phyloP scores from a whole-genome alignment of 2,113 vertebrate genomes.

The Poicephalus meyeri region DNA sequence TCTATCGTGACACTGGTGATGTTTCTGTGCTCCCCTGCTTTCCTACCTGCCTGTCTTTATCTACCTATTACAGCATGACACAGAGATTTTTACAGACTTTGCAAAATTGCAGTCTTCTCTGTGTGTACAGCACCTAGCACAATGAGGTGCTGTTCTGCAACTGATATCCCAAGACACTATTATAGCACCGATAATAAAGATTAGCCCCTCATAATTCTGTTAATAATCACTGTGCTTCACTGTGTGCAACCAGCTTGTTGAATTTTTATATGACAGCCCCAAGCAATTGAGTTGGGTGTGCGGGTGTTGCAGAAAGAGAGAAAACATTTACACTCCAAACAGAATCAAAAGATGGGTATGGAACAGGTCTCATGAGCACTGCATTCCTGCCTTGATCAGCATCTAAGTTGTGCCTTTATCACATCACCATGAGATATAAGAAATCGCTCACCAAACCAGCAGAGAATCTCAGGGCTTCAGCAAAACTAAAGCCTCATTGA shows the following conservation, averaged over 20 bases:
- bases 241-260: neutral
- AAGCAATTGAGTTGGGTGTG: neutral
- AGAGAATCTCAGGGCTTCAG: neutral
- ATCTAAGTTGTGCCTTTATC: neutral
- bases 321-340: neutral
- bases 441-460: neutral
- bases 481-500: neutral
- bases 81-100: neutral
- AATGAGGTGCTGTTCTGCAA: neutral
- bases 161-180: neutral
- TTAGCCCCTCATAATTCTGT: neutral
- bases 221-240: neutral
- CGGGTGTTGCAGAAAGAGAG: neutral
- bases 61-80: rapidly evolving
- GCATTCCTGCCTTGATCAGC: neutral
- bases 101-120: neutral
- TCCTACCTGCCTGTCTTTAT: neutral
- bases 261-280: neutral
- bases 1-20: neutral
- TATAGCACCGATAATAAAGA: neutral
- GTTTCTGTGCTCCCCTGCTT: neutral
- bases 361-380: neutral
- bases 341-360: neutral
- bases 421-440: neutral
- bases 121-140: neutral